phyloP scores from a whole-genome alignment of 2,797 vertebrate species.

The Chrosomus eos region DNA sequence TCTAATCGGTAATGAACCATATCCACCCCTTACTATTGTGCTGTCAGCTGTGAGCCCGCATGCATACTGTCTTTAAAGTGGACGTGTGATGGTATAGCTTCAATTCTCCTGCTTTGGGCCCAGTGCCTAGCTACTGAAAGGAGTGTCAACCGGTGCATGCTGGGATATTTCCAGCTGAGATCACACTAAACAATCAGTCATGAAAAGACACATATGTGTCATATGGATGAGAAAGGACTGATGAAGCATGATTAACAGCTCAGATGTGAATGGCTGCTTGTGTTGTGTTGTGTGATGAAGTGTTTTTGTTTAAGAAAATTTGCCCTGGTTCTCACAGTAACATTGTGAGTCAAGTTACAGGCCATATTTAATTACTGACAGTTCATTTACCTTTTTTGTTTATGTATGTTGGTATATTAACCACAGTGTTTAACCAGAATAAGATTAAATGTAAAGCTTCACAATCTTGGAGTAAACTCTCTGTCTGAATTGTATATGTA shows the following conservation, averaged over 20 bases:
- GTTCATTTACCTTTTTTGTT: constrained; percentile 50
- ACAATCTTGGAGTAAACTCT: constrained; percentile 63
- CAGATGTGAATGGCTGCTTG: constrained; percentile 31
- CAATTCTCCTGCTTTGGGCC: constrained; percentile 63
- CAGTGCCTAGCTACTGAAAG: constrained; percentile 62
- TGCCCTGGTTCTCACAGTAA: constrained; percentile 48
- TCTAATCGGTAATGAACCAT: constrained; percentile 74
- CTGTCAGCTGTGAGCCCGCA: constrained; percentile 70
- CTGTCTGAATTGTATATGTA: constrained; percentile 64
- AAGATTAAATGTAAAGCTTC: constrained; percentile 54
- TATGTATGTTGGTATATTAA: constrained; percentile 62
- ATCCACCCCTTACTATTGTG: constrained; percentile 60
- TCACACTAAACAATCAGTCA: constrained; percentile 46
- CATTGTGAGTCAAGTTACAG: constrained; percentile 44
- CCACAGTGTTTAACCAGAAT: constrained; percentile 56
- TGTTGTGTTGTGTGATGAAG: constrained; percentile 27
- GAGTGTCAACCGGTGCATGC: constrained; percentile 69
- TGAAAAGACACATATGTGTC: constrained; percentile 45
- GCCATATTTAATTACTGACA: constrained; percentile 29
- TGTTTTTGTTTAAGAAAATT: constrained; percentile 28
- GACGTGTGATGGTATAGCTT: constrained; percentile 58
- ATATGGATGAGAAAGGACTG: constrained; percentile 21
- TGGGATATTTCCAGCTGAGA: constrained; percentile 55
- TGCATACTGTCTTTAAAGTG: constrained; percentile 67
- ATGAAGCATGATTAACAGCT: constrained; percentile 21